Conservation (phyloP, 2,888 invertebrate species). For the Lycia hirtaria region DNA sequence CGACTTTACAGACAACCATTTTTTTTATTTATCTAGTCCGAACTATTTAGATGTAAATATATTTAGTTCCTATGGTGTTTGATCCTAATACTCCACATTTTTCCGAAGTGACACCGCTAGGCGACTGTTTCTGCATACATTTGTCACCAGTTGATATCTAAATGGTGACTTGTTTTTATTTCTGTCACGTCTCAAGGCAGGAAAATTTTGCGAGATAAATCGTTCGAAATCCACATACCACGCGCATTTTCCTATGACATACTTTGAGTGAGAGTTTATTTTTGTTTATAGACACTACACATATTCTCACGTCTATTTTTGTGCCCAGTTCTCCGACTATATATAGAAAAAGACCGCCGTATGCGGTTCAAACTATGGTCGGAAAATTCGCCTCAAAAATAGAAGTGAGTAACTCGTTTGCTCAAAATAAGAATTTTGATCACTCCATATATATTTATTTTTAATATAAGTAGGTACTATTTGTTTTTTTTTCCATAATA, state of each 20-base stretch:
- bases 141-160: constrained; percentile 27
- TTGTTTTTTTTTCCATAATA: background rate
- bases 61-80: background rate
- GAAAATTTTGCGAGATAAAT: constrained; percentile 6
- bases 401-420: too few species aligned
- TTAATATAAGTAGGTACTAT: too few species aligned
- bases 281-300: background rate
- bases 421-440: too few species aligned
- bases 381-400: too few species aligned
- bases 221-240: background rate
- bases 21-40: too few species aligned
- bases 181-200: constrained; percentile 15
- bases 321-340: too few species aligned
- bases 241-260: background rate
- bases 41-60: too few species aligned
- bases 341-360: too few species aligned
- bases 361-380: too few species aligned
- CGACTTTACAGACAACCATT: too few species aligned
- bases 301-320: too few species aligned
- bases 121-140: constrained; percentile 21
- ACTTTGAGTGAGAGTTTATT: background rate
- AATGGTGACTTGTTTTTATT: constrained; percentile 20
- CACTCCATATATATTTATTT: too few species aligned
- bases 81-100: background rate
- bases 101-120: constrained; percentile 18